These are phyloP conservation scores for Myotis myotis DNA, from an alignment of 2,797 vertebrate species.

Conservation along the genomic window DNA sequence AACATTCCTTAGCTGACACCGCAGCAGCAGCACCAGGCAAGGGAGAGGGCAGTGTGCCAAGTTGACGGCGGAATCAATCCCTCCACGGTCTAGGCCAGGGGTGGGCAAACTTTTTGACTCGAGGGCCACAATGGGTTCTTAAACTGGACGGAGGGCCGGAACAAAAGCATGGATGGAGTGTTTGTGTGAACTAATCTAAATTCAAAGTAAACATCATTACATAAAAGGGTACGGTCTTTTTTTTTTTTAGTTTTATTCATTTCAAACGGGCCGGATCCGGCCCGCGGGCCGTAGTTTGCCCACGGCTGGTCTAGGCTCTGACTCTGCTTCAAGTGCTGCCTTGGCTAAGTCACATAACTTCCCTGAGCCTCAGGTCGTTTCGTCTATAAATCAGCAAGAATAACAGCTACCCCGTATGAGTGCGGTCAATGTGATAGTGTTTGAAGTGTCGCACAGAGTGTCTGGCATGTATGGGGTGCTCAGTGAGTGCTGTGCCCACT, in stretches of 20 bases:
- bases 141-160: no score
- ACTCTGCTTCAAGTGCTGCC: neutral
- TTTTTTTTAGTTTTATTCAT: no score
- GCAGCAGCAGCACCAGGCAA: neutral
- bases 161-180: no score
- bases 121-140: no score
- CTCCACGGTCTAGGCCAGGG: neutral
- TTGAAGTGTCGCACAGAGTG: neutral
- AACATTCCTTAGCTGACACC: neutral
- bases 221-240: no score
- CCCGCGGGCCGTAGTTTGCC: no score
- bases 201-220: no score
- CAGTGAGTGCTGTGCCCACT: neutral
- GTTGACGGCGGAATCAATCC: neutral
- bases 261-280: no score
- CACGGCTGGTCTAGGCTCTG: neutral
- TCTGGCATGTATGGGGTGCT: neutral
- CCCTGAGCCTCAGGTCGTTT: neutral
- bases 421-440: neutral
- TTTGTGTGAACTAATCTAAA: no score
- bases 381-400: neutral
- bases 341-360: neutral
- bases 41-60: neutral
- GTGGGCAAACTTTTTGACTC: no score
- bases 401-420: neutral